A percentile compares a stretch with the other conserved stretches of the same genome.
Evolutionary conservation across 2,797 vertebrate species (phyloP).

Genomic region (Sus cebifrons): DNA sequence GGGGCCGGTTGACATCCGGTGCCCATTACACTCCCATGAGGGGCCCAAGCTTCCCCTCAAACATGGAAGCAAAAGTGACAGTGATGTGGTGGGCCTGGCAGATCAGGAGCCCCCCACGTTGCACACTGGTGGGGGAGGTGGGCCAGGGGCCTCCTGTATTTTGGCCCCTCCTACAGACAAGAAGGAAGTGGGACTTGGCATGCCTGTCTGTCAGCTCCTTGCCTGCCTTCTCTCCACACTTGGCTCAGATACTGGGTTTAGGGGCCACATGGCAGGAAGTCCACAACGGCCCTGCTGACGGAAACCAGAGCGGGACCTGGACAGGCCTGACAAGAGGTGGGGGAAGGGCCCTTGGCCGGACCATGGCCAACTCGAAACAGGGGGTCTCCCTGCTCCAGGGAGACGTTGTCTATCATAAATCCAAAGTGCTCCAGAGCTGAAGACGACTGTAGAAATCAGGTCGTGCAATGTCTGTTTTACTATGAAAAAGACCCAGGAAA

Average conservation of each 20-base stretch:
- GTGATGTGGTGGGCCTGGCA: fast-evolving
- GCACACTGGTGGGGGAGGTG: fast-evolving
- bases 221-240: neutral
- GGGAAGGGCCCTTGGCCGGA: neutral
- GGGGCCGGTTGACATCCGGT: neutral
- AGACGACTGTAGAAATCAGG: neutral
- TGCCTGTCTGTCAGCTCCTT: neutral
- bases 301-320: conserved; percentile 21
- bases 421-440: neutral
- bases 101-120: fast-evolving
- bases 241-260: neutral
- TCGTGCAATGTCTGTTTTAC: neutral
- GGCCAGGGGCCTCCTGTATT: neutral
- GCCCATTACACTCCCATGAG: fast-evolving
- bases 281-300: neutral
- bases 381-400: neutral
- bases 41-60: neutral
- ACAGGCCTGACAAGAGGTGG: neutral
- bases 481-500: neutral
- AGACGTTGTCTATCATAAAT: neutral
- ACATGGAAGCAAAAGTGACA: neutral
- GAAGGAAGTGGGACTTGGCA: neutral
- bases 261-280: conserved; percentile 55
- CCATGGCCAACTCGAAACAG: fast-evolving
- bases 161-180: neutral